phyloP scores from a whole-genome alignment of 1,140 invertebrate genomes.

The Calliphora vicina region DNA sequence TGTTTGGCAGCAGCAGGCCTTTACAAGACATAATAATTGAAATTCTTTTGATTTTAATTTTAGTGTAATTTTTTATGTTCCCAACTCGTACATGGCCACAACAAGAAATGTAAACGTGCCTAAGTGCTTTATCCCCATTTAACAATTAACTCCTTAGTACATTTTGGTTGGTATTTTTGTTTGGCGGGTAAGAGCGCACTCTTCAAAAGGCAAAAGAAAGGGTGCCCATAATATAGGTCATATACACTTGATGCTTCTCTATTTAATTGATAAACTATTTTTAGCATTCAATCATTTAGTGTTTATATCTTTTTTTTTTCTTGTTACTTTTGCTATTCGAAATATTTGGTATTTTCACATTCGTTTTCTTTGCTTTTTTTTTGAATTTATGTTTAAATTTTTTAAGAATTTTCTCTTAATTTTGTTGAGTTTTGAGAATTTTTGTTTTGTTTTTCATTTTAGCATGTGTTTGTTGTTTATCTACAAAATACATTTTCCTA shows the following conservation, averaged over 20 bases:
- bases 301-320: neutral
- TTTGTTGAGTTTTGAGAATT: neutral
- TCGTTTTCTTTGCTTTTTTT: neutral
- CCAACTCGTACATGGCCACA: neutral
- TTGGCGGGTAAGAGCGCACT: neutral
- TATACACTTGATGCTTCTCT: slow-evolving; percentile 2
- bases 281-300: neutral
- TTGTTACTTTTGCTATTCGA: neutral
- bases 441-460: neutral
- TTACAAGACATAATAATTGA: neutral
- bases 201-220: neutral
- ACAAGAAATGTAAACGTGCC: neutral
- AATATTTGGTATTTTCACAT: neutral
- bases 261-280: slow-evolving; percentile 7
- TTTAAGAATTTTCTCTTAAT: neutral
- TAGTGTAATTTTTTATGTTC: neutral
- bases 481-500: neutral
- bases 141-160: neutral
- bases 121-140: neutral
- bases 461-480: neutral
- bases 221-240: slow-evolving; percentile 18
- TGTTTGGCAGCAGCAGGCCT: too few species aligned
- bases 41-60: neutral
- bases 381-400: neutral
- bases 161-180: neutral